Evolutionary conservation across 2,888 invertebrate species (phyloP).

Genomic region (Gandaritis pyraliata): DNA sequence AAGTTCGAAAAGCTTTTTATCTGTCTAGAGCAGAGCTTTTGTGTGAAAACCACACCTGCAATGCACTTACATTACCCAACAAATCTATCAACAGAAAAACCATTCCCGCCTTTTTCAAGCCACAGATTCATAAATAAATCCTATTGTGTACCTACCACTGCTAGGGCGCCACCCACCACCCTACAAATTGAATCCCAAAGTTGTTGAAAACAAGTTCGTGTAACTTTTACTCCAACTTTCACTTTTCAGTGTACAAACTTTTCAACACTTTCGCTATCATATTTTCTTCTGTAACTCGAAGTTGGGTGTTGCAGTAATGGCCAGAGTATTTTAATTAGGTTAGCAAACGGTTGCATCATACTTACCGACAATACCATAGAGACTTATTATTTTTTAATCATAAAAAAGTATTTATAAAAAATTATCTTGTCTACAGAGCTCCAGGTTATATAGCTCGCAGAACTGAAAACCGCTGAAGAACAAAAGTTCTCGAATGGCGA

Average conservation of each 20-base stretch:
- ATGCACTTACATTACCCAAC: constrained; percentile 1
- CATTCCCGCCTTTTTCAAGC: constrained; percentile 50
- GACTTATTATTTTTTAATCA: no score
- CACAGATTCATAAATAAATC: constrained; percentile 54
- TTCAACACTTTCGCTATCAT: constrained; percentile 70
- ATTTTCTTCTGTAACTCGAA: constrained; percentile 45
- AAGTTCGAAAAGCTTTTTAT: no score
- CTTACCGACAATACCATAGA: no score
- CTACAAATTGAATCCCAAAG: constrained; percentile 74
- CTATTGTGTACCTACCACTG: constrained; percentile 51
- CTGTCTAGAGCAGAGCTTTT: no score
- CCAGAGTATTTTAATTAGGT: no score
- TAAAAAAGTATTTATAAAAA: no score
- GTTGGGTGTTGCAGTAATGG: background rate
- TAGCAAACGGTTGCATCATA: no score
- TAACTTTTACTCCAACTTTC: constrained; percentile 75
- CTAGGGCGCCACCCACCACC: constrained; percentile 48
- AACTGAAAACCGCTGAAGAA: no score
- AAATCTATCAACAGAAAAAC: constrained; percentile 36
- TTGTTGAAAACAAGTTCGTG: constrained; percentile 75
- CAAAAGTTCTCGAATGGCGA: no score
- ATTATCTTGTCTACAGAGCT: no score
- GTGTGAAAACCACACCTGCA: background rate
- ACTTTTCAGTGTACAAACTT: constrained; percentile 71
- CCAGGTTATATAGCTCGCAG: no score